These are phyloP conservation scores for Cardiocondyla obscurior DNA, from an alignment of 1,140 invertebrate species.

Conservation along the genomic window DNA sequence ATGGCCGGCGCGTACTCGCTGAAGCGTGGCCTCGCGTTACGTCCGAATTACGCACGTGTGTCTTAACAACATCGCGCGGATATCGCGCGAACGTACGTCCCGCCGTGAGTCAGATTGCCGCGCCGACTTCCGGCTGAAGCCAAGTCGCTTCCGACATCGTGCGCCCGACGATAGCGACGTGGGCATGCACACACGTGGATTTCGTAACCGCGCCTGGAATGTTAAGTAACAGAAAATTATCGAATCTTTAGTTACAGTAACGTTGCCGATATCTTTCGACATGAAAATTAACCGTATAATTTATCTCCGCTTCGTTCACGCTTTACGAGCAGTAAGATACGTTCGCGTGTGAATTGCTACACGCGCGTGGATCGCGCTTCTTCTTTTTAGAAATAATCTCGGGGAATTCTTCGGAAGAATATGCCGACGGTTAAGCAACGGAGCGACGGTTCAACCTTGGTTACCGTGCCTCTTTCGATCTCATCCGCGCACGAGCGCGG, in stretches of 20 bases:
- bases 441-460: not conserved
- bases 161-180: not conserved
- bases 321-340: not conserved
- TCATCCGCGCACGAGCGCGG: not conserved
- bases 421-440: not conserved
- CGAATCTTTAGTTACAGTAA: not conserved
- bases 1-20: slow-evolving; percentile 37
- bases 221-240: not conserved
- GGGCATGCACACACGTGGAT: not conserved
- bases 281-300: not conserved
- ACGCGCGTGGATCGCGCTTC: not conserved
- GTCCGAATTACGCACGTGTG: slow-evolving; percentile 50
- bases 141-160: not conserved
- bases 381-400: not conserved
- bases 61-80: slow-evolving; percentile 11
- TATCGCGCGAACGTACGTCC: slow-evolving; percentile 44
- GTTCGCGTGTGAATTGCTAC: not conserved
- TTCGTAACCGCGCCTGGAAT: not conserved
- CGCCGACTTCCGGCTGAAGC: not conserved
- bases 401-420: not conserved
- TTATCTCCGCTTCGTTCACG: not conserved
- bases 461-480: not conserved
- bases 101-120: slow-evolving; percentile 7
- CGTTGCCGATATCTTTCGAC: not conserved
- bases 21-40: slow-evolving; percentile 35